Evolutionary conservation across 2,113 vertebrate genomes (phyloP), one percentile per base, ranked within the genome.

Genomic region (Cheilinus undulatus): DNA sequence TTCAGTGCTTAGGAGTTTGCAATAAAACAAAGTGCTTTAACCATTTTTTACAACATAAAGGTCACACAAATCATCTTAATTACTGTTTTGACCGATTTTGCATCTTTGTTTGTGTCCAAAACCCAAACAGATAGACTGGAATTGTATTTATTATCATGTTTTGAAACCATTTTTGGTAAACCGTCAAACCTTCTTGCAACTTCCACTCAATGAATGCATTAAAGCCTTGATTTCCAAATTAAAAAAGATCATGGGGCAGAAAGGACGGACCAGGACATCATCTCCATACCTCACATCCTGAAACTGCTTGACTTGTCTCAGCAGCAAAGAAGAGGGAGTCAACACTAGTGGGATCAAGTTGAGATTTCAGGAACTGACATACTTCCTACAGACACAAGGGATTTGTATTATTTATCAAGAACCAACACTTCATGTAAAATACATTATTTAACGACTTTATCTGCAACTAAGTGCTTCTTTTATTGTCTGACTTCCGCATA

Each of bases 251-350:
- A 1, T 1, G 11, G 9, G 3, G 1, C 2, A 51, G 17, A 38
- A 2, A 32, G 38, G 7, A 24, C 15, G 3, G 42, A 24, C 6
- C 43, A 45, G 0, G 15, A 34, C 9, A 23, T 5, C 5, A 43
- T 65, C 20, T 46, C 27, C 59, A n/a, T 90, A 99, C 98, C 95
- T 97, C 95, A 76, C 98, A 99, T 65, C 94, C 95, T 46, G 97
- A 92, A 42, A 99, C 89, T 40, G 92, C 92, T 26, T 94, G 94
- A 86, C 96, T 96, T 80, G 96, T 86, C 80, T 97, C 96, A 23
- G 96, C 94, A 8, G 95, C 96, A 11, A 96, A 98, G 88, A 99
- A 99, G 24, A 99, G 88, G 0, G 97, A 98, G 76, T 99, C 97
- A 7, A 99, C 84, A 0, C 90, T 97, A 23, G 86, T 93, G 53